Evolutionary conservation across 1,140 invertebrate species (phyloP).

Genomic region (Cotesia chilonis): DNA sequence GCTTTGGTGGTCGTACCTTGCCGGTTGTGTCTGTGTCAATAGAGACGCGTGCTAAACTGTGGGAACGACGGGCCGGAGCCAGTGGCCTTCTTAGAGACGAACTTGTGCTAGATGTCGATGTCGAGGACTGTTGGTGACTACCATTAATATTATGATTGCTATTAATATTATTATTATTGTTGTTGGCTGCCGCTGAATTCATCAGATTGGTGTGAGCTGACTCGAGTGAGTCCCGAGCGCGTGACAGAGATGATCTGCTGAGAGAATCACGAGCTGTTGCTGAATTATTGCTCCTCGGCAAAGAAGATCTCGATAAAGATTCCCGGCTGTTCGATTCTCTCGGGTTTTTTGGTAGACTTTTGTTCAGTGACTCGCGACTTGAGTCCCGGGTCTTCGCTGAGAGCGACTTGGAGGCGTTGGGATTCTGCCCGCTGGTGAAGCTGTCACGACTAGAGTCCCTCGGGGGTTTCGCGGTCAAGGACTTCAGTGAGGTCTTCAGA

Average conservation of each 20-base stretch:
- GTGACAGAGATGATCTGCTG: constrained; percentile 57
- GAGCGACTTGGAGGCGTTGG: constrained; percentile 26
- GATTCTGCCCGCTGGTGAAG: constrained; percentile 30
- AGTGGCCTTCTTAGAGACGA: constrained; percentile 56
- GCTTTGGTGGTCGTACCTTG: constrained; percentile 75
- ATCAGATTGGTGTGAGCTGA: constrained; percentile 39
- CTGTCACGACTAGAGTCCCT: constrained; percentile 55
- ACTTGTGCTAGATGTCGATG: constrained; percentile 39
- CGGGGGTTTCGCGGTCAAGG: constrained; percentile 49
- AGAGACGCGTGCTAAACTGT: constrained; percentile 55
- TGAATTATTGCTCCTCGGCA: constrained; percentile 57
- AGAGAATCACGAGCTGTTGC: constrained; percentile 51
- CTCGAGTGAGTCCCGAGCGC: constrained; percentile 56
- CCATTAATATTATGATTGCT: constrained; percentile 35
- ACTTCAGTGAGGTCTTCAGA: constrained; percentile 69
- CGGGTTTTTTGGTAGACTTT: constrained; percentile 63
- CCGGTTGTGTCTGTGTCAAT: constrained; percentile 61
- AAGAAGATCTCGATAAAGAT: constrained; percentile 53
- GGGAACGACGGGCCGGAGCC: constrained; percentile 59
- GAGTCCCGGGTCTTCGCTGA: constrained; percentile 43
- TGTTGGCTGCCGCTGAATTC: neutral
- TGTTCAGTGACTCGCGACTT: constrained; percentile 71
- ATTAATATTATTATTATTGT: constrained; percentile 38
- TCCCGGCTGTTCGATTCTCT: constrained; percentile 50
- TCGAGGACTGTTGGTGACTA: constrained; percentile 11